These are phyloP conservation scores for Epicampocera succincta DNA, from an alignment of 2,888 invertebrate species.

Conservation along the genomic window DNA sequence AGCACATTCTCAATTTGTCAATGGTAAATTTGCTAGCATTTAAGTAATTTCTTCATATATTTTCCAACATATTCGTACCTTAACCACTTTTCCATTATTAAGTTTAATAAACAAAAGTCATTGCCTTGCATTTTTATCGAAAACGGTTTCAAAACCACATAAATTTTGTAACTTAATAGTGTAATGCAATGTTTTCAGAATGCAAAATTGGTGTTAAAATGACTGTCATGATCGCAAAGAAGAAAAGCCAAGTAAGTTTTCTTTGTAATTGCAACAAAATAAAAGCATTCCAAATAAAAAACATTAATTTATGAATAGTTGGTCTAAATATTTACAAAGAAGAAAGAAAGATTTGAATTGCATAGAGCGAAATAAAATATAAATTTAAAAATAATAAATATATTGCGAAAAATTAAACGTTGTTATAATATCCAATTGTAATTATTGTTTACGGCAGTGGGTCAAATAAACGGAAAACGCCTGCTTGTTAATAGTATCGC, in stretches of 20 bases:
- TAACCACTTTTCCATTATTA: background rate
- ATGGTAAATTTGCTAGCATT: too few species aligned
- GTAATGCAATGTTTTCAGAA: slow-evolving; percentile 39
- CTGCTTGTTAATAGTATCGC: slow-evolving; percentile 67
- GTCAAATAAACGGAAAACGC: slow-evolving; percentile 73
- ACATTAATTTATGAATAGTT: background rate
- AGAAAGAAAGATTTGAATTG: background rate
- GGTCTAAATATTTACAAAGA: slow-evolving; percentile 8
- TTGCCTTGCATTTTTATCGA: slow-evolving; percentile 17
- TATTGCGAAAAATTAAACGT: slow-evolving; percentile 32
- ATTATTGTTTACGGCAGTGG: slow-evolving; percentile 66
- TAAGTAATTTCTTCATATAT: too few species aligned
- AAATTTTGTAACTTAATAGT: slow-evolving; percentile 32
- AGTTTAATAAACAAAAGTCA: slow-evolving; percentile 30
- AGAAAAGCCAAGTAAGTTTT: slow-evolving; percentile 19
- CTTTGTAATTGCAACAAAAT: background rate
- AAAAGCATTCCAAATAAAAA: background rate
- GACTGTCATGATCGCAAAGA: slow-evolving; percentile 36
- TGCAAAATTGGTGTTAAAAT: slow-evolving; percentile 48
- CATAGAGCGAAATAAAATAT: background rate
- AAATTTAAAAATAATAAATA: background rate
- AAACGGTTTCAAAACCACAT: slow-evolving; percentile 15
- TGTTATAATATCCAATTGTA: slow-evolving; percentile 52
- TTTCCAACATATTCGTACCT: background rate
- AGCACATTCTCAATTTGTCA: too few species aligned